A percentile compares a stretch with the other conserved stretches of the same genome.
Conservation (phyloP, 2,888 invertebrate genomes). For the Pandemis cinnamomeana region DNA sequence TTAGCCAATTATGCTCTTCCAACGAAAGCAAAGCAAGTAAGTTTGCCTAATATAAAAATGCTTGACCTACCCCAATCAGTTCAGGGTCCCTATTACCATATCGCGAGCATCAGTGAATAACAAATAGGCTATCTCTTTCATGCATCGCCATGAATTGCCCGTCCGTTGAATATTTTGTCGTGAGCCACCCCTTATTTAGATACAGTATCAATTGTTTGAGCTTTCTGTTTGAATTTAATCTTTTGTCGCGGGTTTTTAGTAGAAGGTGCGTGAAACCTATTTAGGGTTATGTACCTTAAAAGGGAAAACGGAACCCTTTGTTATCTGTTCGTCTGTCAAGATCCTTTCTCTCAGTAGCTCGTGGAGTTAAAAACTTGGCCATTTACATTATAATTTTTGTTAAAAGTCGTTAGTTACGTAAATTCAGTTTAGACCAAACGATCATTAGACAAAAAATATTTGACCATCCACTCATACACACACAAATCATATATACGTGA, state of each 20-base stretch:
- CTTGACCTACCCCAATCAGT: slow-evolving; percentile 42
- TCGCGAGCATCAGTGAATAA: slow-evolving; percentile 69
- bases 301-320: not conserved
- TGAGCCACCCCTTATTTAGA: slow-evolving; percentile 72
- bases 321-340: no score
- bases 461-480: not conserved
- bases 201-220: slow-evolving; percentile 51
- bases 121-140: slow-evolving; percentile 75
- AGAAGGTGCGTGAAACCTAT: not conserved
- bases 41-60: slow-evolving; percentile 13
- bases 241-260: slow-evolving; percentile 8
- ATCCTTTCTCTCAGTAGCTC: no score
- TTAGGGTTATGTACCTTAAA: not conserved
- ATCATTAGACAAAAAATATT: no score
- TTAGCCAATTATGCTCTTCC: no score
- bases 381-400: no score
- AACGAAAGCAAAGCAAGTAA: not conserved
- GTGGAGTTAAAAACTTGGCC: no score
- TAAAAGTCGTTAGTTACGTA: no score
- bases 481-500: no score
- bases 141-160: slow-evolving; percentile 67
- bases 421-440: no score
- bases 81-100: slow-evolving; percentile 72
- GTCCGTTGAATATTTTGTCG: slow-evolving; percentile 66
- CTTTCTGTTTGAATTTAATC: slow-evolving; percentile 47